phyloP scores from a whole-genome alignment of 2,888 invertebrate genomes.

The Tinea pellionella region DNA sequence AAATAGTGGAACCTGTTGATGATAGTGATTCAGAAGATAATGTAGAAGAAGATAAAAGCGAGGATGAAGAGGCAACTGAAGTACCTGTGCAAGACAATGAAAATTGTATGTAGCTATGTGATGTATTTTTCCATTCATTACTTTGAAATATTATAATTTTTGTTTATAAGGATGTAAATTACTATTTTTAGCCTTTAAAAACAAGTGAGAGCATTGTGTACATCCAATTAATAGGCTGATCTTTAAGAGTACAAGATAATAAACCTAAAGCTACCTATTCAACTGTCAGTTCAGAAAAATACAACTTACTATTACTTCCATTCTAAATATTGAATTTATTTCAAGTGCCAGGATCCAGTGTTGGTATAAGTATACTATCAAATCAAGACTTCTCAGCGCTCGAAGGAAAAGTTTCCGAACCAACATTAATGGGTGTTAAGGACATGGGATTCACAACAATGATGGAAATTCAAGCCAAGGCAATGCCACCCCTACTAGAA shows the following conservation, averaged over 20 bases:
- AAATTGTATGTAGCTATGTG: not conserved
- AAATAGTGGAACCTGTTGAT: slow-evolving; percentile 25
- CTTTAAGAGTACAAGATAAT: too few relatives aligned
- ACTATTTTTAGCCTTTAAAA: too few relatives aligned
- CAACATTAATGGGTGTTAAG: slow-evolving; percentile 83
- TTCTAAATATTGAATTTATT: not conserved
- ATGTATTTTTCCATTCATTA: too few relatives aligned
- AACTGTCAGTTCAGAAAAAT: too few relatives aligned
- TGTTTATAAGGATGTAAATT: too few relatives aligned
- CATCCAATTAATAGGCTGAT: too few relatives aligned
- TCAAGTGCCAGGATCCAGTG: slow-evolving; percentile 74
- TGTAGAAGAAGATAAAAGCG: slow-evolving; percentile 25
- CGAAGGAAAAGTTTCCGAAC: slow-evolving; percentile 79
- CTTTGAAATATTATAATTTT: too few relatives aligned
- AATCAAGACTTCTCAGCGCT: slow-evolving; percentile 70
- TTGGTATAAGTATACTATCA: slow-evolving; percentile 71
- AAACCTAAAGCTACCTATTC: too few relatives aligned
- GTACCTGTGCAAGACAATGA: slow-evolving; percentile 13
- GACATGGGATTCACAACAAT: slow-evolving; percentile 95
- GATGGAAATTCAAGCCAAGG: slow-evolving; percentile 94
- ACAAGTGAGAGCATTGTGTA: too few relatives aligned
- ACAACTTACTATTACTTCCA: too few relatives aligned
- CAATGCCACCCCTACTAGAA: slow-evolving; percentile 89
- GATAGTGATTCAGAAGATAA: slow-evolving; percentile 29
- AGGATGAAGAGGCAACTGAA: slow-evolving; percentile 22